A percentile compares a stretch with the other conserved stretches of the same genome.
Conservation (phyloP, 2,113 vertebrate species). For the Ellobius talpinus region DNA sequence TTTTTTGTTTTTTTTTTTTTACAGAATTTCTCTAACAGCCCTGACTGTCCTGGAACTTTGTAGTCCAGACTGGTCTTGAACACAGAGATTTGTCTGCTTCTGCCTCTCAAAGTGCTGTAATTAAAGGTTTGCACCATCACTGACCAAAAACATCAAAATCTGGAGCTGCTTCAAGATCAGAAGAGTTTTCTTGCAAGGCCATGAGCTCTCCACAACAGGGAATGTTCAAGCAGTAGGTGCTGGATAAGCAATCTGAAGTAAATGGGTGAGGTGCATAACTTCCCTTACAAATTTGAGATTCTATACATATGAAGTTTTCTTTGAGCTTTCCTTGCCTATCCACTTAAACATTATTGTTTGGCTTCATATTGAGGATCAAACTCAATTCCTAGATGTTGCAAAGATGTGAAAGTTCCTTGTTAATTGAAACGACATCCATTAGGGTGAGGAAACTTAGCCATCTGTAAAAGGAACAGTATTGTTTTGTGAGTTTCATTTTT, state of each 20-base stretch:
- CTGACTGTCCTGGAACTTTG: background rate
- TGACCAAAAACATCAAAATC: background rate
- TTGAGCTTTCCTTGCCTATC: conserved; percentile 1
- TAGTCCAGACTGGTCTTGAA: background rate
- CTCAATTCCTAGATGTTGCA: background rate
- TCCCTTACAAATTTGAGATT: background rate
- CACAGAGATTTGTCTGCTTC: background rate
- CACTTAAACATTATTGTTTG: background rate
- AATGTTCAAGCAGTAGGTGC: background rate
- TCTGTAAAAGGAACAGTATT: background rate
- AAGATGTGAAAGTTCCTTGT: background rate
- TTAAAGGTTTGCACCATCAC: background rate
- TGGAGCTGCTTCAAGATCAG: background rate
- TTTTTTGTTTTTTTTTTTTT: background rate
- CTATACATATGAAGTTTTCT: background rate
- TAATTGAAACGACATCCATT: background rate
- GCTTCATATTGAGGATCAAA: background rate
- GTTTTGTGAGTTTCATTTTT: conserved; percentile 45
- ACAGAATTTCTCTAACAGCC: background rate
- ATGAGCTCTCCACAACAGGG: background rate
- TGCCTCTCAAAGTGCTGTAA: background rate
- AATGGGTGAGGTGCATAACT: background rate
- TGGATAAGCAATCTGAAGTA: background rate
- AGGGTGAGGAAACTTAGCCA: background rate
- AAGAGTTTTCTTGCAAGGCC: background rate